Evolutionary conservation across 2,888 invertebrate genomes (phyloP).

Genomic region (Sicus ferrugineus): DNA sequence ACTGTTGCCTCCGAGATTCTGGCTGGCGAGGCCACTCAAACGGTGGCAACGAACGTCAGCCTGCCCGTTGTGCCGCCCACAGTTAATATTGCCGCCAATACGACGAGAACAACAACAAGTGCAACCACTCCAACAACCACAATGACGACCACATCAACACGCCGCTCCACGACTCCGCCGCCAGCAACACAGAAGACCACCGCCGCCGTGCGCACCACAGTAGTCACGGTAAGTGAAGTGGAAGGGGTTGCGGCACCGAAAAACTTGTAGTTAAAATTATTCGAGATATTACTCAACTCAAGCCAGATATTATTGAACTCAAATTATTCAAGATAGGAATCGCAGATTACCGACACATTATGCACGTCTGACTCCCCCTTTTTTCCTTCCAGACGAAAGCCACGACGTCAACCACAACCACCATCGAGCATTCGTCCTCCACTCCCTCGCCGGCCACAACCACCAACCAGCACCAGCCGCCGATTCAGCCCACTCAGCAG

Average conservation of each 20-base stretch:
- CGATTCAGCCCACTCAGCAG: conserved; percentile 42
- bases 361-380: conserved; percentile 2
- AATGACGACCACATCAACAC: conserved; percentile 26
- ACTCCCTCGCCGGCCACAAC: neutral
- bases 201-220: conserved; percentile 45
- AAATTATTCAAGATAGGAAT: too few species aligned
- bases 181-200: conserved; percentile 39
- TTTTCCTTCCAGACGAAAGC: conserved; percentile 31
- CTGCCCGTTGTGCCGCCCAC: conserved; percentile 41
- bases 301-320: too few species aligned
- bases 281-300: neutral
- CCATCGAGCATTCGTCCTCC: conserved; percentile 19
- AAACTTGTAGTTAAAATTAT: neutral
- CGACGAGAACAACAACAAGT: conserved; percentile 40
- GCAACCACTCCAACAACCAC: conserved; percentile 40
- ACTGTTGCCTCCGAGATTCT: conserved; percentile 56
- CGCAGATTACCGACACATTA: neutral
- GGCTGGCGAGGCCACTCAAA: conserved; percentile 39
- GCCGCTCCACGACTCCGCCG: conserved; percentile 33
- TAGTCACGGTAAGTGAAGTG: conserved; percentile 41
- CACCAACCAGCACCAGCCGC: conserved; percentile 12
- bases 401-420: conserved; percentile 29
- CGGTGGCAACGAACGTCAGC: conserved; percentile 35
- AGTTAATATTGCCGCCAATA: conserved; percentile 39
- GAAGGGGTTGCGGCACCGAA: too few species aligned